Evolutionary conservation across 2,888 invertebrate species (phyloP).

Genomic region (Holacanthella duospinosa): DNA sequence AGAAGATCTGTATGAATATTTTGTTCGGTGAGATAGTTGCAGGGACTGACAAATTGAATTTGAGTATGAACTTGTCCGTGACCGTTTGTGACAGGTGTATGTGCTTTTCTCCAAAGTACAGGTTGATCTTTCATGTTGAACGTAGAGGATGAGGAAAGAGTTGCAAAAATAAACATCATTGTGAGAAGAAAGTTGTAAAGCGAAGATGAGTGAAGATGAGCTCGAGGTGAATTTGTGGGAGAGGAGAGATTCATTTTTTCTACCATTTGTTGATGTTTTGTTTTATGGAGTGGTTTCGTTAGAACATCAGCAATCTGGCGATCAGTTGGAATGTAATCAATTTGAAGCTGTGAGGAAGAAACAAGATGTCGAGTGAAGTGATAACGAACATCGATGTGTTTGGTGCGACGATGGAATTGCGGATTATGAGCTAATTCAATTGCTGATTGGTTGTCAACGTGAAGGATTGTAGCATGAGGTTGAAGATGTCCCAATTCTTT

Average conservation of each 20-base stretch:
- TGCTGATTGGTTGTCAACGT: slow-evolving; percentile 28
- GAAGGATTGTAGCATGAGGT: not conserved
- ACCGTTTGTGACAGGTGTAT: not conserved
- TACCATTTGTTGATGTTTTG: not conserved
- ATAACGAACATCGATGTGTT: slow-evolving; percentile 33
- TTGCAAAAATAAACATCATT: not conserved
- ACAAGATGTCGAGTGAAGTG: slow-evolving; percentile 14
- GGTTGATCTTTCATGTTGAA: not conserved
- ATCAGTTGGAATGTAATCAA: not conserved
- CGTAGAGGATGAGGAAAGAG: not conserved
- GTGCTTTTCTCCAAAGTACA: not conserved
- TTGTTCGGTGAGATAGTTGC: not conserved
- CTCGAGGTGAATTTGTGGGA: not conserved
- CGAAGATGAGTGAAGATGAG: not conserved
- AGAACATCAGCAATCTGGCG: not conserved
- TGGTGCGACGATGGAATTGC: slow-evolving; percentile 24
- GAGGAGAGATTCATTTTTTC: not conserved
- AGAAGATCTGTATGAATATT: not conserved
- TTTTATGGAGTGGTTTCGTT: not conserved
- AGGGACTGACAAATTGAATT: not conserved
- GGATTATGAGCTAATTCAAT: slow-evolving; percentile 28
- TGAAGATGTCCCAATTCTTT: slow-evolving; percentile 12
- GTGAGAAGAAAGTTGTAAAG: not conserved
- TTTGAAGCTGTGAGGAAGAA: not conserved
- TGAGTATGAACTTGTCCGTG: not conserved